Percentiles rank a stretch among this genome's conserved stretches.
phyloP scores from a whole-genome alignment of 37 sponge, comb jelly and placozoan genomes.

The Cladorhizidae sp. region DNA sequence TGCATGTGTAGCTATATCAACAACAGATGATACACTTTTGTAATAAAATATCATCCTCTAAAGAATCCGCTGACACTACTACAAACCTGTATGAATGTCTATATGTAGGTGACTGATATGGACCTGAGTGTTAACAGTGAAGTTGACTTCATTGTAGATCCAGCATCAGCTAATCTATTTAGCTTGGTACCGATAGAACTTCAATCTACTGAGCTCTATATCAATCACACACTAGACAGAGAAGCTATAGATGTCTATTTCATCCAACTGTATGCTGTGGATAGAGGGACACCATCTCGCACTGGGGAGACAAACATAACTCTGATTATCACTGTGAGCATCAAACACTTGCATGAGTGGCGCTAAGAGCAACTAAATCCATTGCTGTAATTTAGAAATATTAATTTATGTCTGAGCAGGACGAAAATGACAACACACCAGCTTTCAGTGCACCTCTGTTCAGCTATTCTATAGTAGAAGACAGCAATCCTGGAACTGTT shows the following conservation, averaged over 20 bases:
- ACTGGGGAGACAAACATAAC: conserved; percentile 4
- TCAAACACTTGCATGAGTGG: no score
- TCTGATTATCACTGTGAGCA: conserved; percentile 10
- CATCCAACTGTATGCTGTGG: conserved; percentile 40
- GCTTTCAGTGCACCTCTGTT: background rate
- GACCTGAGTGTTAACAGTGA: conserved; percentile 13
- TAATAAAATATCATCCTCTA: no score
- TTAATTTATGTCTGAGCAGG: conserved; percentile 2
- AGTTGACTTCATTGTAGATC: conserved; percentile 15
- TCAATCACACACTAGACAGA: conserved; percentile 40
- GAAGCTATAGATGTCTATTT: conserved; percentile 24
- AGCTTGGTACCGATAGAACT: background rate
- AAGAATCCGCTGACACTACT: no score
- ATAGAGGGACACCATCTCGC: conserved; percentile 57
- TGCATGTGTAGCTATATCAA: no score
- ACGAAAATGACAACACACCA: conserved; percentile 46
- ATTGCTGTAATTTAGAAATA: background rate
- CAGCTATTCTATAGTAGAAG: conserved; percentile 14
- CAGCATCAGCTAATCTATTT: background rate
- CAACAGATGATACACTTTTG: no score
- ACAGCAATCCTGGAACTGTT: background rate
- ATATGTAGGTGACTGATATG: conserved; percentile 7
- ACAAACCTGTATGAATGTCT: no score
- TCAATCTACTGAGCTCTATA: background rate
- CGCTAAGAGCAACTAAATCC: no score